phyloP scores from a whole-genome alignment of 2,888 invertebrate species.

The Brachylomia viminalis region DNA sequence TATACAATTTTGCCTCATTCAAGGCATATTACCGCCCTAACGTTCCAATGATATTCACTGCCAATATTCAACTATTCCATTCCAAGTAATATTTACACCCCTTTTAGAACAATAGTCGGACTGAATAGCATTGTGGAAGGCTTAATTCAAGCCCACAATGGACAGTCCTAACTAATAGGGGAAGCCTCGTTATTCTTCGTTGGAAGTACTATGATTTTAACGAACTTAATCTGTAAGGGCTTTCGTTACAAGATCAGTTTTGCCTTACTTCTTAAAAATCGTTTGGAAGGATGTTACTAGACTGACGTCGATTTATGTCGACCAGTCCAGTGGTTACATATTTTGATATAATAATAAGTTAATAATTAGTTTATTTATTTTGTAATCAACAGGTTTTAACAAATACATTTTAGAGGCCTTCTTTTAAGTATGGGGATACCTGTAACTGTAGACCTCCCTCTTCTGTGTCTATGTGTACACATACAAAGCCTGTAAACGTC shows the following conservation, averaged over 20 bases:
- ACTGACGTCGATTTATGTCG: no score
- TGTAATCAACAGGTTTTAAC: no score
- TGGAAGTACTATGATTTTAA: constrained; percentile 51
- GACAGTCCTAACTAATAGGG: constrained; percentile 69
- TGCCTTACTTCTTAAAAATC: no score
- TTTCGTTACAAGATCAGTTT: neutral
- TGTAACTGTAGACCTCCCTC: no score
- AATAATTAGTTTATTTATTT: no score
- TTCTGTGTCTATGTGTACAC: no score
- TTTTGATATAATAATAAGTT: no score
- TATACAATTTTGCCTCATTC: neutral
- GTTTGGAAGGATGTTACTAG: neutral
- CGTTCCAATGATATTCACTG: constrained; percentile 20
- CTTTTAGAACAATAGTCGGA: constrained; percentile 60
- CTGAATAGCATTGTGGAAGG: constrained; percentile 71
- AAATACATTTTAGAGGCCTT: no score
- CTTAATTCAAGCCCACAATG: constrained; percentile 70
- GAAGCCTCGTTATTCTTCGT: constrained; percentile 64
- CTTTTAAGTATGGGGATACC: no score
- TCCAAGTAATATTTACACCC: constrained; percentile 32
- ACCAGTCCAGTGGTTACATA: neutral
- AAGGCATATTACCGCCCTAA: neutral
- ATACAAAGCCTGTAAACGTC: no score
- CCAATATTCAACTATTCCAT: constrained; percentile 38
- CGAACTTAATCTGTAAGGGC: constrained; percentile 39